Percentiles rank a stretch among this genome's conserved stretches.
These are phyloP conservation scores for Lates japonicus DNA, from an alignment of 2,797 vertebrate genomes.

Conservation along the genomic window DNA sequence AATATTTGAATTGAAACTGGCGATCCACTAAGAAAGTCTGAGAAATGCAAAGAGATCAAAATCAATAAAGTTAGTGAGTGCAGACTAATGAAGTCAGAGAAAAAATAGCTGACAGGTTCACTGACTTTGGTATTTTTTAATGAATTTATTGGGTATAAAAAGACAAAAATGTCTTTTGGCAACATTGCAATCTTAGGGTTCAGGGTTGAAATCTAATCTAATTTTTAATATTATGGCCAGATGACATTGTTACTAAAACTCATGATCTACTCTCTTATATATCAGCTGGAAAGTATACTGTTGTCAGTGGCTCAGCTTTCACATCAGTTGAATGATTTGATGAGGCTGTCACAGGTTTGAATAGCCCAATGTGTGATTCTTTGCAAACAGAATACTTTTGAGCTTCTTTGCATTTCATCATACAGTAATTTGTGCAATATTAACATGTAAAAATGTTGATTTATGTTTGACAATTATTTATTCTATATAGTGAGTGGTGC, in stretches of 20 bases:
- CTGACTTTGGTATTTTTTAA: not conserved
- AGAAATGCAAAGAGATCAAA: not conserved
- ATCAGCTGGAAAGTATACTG: not conserved
- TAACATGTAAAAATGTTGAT: not conserved
- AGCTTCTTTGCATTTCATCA: not conserved
- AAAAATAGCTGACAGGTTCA: too few relatives aligned
- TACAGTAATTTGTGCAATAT: not conserved
- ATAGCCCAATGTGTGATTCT: not conserved
- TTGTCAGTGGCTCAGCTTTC: not conserved
- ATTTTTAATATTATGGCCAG: not conserved
- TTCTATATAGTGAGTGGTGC: constrained; percentile 10
- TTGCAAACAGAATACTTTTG: not conserved
- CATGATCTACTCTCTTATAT: not conserved
- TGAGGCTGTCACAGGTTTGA: not conserved
- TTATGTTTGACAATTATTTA: constrained; percentile 14
- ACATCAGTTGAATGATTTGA: not conserved
- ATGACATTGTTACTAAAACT: not conserved
- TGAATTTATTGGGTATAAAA: not conserved
- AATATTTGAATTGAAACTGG: not conserved
- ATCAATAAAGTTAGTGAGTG: not conserved
- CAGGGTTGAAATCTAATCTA: too few relatives aligned
- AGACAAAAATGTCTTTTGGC: not conserved
- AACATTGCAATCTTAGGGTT: not conserved
- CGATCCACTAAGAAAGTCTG: not conserved
- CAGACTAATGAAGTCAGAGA: not conserved